Evolutionary conservation across 1,140 invertebrate species (phyloP).

Genomic region (Ceratina calcarata): DNA sequence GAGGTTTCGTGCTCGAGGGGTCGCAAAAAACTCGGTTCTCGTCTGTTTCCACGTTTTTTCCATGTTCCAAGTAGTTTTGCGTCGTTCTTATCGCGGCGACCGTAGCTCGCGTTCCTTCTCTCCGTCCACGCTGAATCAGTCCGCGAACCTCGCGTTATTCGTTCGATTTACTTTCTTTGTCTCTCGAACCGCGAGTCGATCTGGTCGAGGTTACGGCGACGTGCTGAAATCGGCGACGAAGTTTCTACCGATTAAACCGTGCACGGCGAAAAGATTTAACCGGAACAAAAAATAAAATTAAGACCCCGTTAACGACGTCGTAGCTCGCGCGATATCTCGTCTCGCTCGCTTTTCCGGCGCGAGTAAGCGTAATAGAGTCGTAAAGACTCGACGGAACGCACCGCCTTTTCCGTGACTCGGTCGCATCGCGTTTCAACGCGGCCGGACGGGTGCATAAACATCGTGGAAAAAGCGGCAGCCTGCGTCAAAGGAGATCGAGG

Average conservation of each 20-base stretch:
- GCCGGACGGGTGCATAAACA: conserved; percentile 12
- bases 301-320: conserved; percentile 16
- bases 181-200: conserved; percentile 17
- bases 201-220: background rate
- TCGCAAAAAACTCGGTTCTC: too few species aligned
- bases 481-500: conserved; percentile 1
- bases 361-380: conserved; percentile 16
- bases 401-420: conserved; percentile 11
- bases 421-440: background rate
- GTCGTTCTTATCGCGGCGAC: conserved; percentile 41
- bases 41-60: too few species aligned
- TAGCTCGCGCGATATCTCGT: conserved; percentile 4
- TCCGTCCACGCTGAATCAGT: conserved; percentile 34
- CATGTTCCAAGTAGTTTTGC: background rate
- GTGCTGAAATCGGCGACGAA: background rate
- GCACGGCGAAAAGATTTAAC: too few species aligned
- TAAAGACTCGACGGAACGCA: background rate
- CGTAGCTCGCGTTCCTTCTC: conserved; percentile 33
- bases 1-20: too few species aligned
- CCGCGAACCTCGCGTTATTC: conserved; percentile 19
- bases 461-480: background rate
- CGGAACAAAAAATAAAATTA: conserved; percentile 13
- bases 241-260: conserved; percentile 11
- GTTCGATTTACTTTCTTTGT: conserved; percentile 51
- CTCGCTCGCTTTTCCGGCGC: background rate